Conservation (phyloP, 2,888 invertebrate genomes). For the Acanthosepion esculentum region DNA sequence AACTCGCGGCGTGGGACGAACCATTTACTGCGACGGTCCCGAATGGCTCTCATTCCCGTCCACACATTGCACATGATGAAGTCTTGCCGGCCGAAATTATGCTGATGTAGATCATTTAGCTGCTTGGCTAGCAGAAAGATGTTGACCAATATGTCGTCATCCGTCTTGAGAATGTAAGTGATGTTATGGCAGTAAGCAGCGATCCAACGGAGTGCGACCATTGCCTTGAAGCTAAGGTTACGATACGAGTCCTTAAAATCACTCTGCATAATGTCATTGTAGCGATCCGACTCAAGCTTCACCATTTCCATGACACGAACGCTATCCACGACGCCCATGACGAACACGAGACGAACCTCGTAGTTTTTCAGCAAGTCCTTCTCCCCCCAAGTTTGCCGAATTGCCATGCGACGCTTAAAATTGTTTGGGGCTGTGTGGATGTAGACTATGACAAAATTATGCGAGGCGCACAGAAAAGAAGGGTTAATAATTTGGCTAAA, state of each 20-base stretch:
- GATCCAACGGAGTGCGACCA: conserved; percentile 76
- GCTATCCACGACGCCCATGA: conserved; percentile 67
- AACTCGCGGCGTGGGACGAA: conserved; percentile 74
- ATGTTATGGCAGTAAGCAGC: conserved; percentile 71
- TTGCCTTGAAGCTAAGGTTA: conserved; percentile 76
- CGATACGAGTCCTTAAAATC: conserved; percentile 75
- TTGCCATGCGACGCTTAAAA: conserved; percentile 67
- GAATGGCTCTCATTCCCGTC: conserved; percentile 74
- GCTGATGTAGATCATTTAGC: conserved; percentile 59
- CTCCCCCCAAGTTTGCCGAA: conserved; percentile 73
- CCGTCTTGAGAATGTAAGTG: conserved; percentile 75
- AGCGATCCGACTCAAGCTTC: conserved; percentile 66
- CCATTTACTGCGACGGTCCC: conserved; percentile 75
- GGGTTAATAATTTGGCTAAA: conserved; percentile 42
- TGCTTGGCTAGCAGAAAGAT: conserved; percentile 74
- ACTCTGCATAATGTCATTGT: conserved; percentile 73
- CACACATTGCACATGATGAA: conserved; percentile 74
- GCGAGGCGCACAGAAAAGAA: not conserved
- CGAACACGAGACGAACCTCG: conserved; percentile 68
- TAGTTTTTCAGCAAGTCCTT: conserved; percentile 59
- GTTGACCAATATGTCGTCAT: conserved; percentile 77
- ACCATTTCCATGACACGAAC: conserved; percentile 61
- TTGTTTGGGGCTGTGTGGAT: conserved; percentile 73
- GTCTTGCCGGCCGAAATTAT: conserved; percentile 54
- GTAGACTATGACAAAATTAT: conserved; percentile 66